Evolutionary conservation across 2,797 vertebrate species (phyloP).

Genomic region (Phylloscopus collybita): DNA sequence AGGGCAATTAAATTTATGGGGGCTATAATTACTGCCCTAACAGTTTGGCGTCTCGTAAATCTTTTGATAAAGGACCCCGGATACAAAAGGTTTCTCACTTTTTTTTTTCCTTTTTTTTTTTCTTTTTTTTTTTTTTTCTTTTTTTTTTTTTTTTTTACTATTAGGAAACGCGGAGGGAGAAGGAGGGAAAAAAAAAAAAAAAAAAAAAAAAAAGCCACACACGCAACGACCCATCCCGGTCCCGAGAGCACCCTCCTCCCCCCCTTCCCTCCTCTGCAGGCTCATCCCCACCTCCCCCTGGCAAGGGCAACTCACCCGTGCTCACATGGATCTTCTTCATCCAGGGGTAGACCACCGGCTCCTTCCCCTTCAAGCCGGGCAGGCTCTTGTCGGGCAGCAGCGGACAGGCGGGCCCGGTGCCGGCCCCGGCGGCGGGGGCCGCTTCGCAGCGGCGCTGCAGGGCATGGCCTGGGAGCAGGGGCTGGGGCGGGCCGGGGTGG

Average conservation of each 20-base stretch:
- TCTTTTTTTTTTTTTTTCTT: background rate
- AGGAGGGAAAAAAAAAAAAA: background rate
- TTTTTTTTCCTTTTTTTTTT: background rate
- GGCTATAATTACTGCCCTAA: slow-evolving; percentile 97
- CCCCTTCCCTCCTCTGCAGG: background rate
- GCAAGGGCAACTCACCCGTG: slow-evolving; percentile 89
- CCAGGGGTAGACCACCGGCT: slow-evolving; percentile 97
- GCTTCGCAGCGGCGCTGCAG: slow-evolving; percentile 70
- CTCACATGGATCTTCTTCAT: slow-evolving; percentile 99
- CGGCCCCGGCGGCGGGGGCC: slow-evolving; percentile 50
- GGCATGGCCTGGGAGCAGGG: slow-evolving; percentile 60
- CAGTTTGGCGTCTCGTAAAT: slow-evolving; percentile 96
- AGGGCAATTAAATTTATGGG: slow-evolving; percentile 98
- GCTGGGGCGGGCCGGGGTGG: slow-evolving; percentile 69
- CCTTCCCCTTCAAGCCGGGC: slow-evolving; percentile 82
- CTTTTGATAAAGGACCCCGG: slow-evolving; percentile 86
- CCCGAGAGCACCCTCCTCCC: slow-evolving; percentile 18
- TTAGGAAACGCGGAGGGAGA: slow-evolving; percentile 22
- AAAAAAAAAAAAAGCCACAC: background rate
- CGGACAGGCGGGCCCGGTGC: slow-evolving; percentile 69
- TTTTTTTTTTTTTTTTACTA: background rate
- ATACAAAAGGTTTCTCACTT: slow-evolving; percentile 82
- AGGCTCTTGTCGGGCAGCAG: slow-evolving; percentile 74
- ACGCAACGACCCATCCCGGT: slow-evolving; percentile 32
- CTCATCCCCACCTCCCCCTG: slow-evolving; percentile 51